These are phyloP conservation scores for Trichosurus vulpecula DNA, from an alignment of 2,797 vertebrate species.

Conservation along the genomic window DNA sequence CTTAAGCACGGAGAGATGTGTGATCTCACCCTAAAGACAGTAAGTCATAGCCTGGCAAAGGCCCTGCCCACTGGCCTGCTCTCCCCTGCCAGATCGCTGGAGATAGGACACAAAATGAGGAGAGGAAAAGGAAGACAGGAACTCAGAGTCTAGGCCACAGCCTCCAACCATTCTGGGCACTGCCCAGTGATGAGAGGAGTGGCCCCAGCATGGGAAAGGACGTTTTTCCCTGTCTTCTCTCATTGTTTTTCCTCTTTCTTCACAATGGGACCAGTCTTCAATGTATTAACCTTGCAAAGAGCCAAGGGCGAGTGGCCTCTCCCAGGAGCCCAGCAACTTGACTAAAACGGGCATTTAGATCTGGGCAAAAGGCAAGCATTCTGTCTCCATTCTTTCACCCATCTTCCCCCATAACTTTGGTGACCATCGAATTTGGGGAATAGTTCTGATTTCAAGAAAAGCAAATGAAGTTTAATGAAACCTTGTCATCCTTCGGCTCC, in stretches of 20 bases:
- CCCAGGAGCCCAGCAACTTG: neutral
- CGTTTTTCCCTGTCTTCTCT: neutral
- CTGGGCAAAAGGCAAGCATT: neutral
- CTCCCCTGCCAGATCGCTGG: neutral
- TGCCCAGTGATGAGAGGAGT: neutral
- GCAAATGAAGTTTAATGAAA: neutral
- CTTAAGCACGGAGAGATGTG: neutral
- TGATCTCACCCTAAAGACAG: neutral
- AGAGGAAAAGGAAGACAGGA: neutral
- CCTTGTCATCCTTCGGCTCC: neutral
- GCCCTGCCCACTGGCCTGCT: no score
- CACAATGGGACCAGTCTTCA: neutral
- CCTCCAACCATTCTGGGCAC: neutral
- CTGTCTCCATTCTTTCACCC: neutral
- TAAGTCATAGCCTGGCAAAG: neutral
- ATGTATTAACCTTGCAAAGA: neutral
- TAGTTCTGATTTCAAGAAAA: neutral
- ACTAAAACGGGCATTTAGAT: constrained; percentile 13
- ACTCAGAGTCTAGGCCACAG: neutral
- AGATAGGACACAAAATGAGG: neutral
- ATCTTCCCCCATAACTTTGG: neutral
- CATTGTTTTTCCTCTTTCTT: neutral
- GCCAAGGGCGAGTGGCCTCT: neutral
- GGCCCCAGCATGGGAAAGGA: neutral
- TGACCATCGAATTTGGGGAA: neutral